Evolutionary conservation across 2,113 vertebrate species (phyloP).

Genomic region (Dromas ardeola): DNA sequence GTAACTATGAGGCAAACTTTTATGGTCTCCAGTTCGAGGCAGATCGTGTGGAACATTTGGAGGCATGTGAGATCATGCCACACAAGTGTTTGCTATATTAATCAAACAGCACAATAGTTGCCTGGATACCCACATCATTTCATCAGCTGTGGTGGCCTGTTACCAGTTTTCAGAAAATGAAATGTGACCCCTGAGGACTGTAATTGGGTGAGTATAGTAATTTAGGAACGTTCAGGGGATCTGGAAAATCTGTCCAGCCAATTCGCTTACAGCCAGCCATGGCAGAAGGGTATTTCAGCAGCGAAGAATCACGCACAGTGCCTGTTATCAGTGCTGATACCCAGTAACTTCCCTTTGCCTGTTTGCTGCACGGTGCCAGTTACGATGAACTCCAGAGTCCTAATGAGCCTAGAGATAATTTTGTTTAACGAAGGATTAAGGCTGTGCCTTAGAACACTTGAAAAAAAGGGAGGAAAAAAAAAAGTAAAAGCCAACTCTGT

Average conservation of each 20-base stretch:
- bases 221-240: constrained; percentile 62
- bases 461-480: background rate
- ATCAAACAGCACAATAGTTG: constrained; percentile 58
- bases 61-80: background rate
- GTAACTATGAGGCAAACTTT: background rate
- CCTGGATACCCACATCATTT: constrained; percentile 65
- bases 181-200: constrained; percentile 67
- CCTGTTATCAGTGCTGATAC: constrained; percentile 26
- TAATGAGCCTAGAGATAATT: constrained; percentile 56
- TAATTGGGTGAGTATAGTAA: constrained; percentile 66
- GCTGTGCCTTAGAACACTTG: background rate
- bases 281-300: constrained; percentile 10
- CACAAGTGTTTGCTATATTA: constrained; percentile 33
- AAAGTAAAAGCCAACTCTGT: background rate
- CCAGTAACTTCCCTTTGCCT: constrained; percentile 11
- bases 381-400: constrained; percentile 49
- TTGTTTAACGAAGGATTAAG: constrained; percentile 55
- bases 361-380: constrained; percentile 9
- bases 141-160: constrained; percentile 68
- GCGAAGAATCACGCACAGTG: background rate
- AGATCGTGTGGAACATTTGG: constrained; percentile 29
- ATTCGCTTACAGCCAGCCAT: background rate
- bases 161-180: constrained; percentile 73
- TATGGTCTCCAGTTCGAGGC: background rate
- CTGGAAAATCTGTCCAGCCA: constrained; percentile 63